Conservation (phyloP, 2,797 vertebrate genomes). For the Selene dorsalis region DNA sequence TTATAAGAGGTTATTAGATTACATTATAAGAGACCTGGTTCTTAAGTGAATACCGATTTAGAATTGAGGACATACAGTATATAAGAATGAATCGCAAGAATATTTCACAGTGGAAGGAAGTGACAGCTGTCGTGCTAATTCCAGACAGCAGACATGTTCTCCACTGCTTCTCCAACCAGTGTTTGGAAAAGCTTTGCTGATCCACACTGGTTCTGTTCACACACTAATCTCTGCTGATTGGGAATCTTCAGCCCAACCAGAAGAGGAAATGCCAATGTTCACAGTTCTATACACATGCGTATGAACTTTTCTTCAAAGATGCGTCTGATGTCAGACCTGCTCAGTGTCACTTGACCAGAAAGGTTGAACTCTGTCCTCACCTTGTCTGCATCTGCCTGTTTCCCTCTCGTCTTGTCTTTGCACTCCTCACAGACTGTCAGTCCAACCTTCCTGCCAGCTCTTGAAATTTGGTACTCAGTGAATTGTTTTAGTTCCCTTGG, state of each 20-base stretch:
- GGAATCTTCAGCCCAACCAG: background rate
- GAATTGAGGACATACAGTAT: no score
- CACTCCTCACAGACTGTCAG: background rate
- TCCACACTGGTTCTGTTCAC: background rate
- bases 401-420: background rate
- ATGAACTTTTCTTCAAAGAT: background rate
- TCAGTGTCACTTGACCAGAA: background rate
- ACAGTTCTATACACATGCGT: background rate
- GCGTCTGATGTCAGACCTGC: background rate
- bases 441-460: background rate
- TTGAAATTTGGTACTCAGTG: constrained; percentile 11
- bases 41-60: no score
- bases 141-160: background rate
- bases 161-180: constrained; percentile 8
- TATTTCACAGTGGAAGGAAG: no score
- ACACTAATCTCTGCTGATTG: background rate
- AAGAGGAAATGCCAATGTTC: background rate
- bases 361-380: background rate
- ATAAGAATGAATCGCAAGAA: no score
- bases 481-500: constrained; percentile 20
- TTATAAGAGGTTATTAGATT: no score
- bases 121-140: no score
- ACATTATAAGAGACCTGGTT: no score
- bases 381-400: background rate
- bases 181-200: constrained; percentile 1